Percentiles rank a stretch among this genome's conserved stretches.
phyloP scores from a whole-genome alignment of 1,140 invertebrate genomes.

The Bombus fervidus region DNA sequence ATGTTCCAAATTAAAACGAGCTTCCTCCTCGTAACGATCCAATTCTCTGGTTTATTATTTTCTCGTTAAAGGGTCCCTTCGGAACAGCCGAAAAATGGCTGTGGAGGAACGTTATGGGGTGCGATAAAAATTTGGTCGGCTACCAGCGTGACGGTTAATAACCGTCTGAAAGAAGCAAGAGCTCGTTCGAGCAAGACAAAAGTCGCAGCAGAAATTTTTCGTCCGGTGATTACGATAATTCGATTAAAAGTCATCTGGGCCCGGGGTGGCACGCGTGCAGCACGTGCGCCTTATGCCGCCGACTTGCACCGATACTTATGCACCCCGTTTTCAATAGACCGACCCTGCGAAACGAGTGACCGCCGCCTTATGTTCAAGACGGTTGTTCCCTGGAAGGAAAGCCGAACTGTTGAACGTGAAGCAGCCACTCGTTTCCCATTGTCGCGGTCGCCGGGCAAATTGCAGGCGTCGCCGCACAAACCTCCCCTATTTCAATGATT shows the following conservation, averaged over 20 bases:
- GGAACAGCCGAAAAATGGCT: neutral
- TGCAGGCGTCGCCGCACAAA: slow-evolving; percentile 26
- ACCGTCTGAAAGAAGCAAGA: neutral
- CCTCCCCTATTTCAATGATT: neutral
- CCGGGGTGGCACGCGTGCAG: slow-evolving; percentile 65
- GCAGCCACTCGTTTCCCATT: slow-evolving; percentile 36
- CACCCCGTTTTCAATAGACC: slow-evolving; percentile 51
- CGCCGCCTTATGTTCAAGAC: slow-evolving; percentile 68
- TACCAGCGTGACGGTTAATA: slow-evolving; percentile 9
- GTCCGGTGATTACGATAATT: slow-evolving; percentile 66
- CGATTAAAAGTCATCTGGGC: slow-evolving; percentile 70
- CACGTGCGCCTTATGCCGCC: slow-evolving; percentile 66
- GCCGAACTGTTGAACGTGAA: slow-evolving; percentile 26
- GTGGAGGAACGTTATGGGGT: neutral
- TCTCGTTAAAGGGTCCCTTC: neutral
- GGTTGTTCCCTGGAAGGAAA: slow-evolving; percentile 57
- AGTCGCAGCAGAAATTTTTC: slow-evolving; percentile 28
- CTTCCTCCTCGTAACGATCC: neutral
- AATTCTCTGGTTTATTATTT: neutral
- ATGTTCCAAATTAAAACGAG: neutral
- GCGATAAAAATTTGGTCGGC: slow-evolving; percentile 18
- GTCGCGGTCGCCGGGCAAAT: slow-evolving; percentile 3
- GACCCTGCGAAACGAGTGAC: slow-evolving; percentile 48
- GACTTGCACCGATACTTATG: slow-evolving; percentile 51
- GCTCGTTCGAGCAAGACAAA: slow-evolving; percentile 10